phyloP scores from a whole-genome alignment of 2,888 invertebrate genomes.

The Cryptocheilus praepositus region DNA sequence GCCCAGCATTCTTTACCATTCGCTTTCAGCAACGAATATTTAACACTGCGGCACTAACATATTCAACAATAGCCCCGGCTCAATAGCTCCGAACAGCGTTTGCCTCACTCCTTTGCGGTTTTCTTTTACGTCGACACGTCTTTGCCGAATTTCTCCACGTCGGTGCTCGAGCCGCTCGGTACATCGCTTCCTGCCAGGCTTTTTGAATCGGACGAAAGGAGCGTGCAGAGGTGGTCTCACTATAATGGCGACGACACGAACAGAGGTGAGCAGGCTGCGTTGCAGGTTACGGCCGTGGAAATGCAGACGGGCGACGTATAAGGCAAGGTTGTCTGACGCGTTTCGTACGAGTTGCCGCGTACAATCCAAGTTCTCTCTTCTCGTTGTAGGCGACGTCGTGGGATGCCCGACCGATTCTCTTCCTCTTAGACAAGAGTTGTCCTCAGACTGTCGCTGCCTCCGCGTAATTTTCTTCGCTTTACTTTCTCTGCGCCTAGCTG shows the following conservation, averaged over 20 bases:
- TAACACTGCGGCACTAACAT: too few species aligned
- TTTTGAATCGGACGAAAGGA: constrained; percentile 13
- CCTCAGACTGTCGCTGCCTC: neutral
- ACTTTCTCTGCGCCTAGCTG: too few species aligned
- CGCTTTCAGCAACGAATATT: too few species aligned
- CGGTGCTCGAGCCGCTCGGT: neutral
- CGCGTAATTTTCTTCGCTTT: neutral
- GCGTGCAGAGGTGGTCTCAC: constrained; percentile 47
- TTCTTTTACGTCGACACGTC: neutral
- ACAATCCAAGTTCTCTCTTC: constrained; percentile 11
- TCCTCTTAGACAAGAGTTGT: constrained; percentile 23
- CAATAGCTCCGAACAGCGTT: too few species aligned
- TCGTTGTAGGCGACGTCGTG: constrained; percentile 39
- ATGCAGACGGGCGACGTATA: constrained; percentile 39
- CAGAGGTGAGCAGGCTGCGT: constrained; percentile 40
- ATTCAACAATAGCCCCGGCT: too few species aligned
- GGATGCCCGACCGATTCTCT: constrained; percentile 38
- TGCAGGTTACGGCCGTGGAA: constrained; percentile 47
- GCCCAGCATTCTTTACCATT: too few species aligned
- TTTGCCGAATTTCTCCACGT: neutral
- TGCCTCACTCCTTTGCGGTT: too few species aligned
- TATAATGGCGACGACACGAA: constrained; percentile 38
- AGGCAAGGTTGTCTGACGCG: constrained; percentile 41
- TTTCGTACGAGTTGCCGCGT: constrained; percentile 15
- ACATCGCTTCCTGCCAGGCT: neutral